These are phyloP conservation scores for Hypercompe scribonia DNA, from an alignment of 2,888 invertebrate species.

Conservation along the genomic window DNA sequence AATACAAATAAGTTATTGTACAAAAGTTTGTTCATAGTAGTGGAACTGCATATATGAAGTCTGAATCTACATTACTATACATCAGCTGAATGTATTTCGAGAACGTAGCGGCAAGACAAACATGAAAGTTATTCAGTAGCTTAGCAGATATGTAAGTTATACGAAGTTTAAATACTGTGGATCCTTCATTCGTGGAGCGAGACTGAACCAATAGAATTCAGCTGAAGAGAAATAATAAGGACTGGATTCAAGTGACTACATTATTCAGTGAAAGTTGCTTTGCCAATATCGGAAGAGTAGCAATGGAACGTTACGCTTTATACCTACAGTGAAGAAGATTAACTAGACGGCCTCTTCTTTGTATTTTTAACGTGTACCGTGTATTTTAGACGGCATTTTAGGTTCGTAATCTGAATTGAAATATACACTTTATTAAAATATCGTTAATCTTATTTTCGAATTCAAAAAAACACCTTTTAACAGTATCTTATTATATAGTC, in stretches of 20 bases:
- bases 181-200: conserved; percentile 11
- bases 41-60: conserved; percentile 7
- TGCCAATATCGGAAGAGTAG: background rate
- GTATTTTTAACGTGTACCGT: no score
- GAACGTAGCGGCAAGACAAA: conserved; percentile 40
- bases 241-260: background rate
- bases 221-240: background rate
- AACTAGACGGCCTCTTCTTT: no score
- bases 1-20: background rate
- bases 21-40: conserved; percentile 10
- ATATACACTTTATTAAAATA: no score
- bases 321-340: background rate
- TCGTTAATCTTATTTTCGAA: no score
- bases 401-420: no score
- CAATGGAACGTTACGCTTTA: background rate
- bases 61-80: conserved; percentile 38
- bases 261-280: background rate
- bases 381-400: no score
- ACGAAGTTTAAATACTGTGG: conserved; percentile 19
- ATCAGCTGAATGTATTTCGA: conserved; percentile 23
- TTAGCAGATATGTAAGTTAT: conserved; percentile 40
- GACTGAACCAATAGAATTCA: conserved; percentile 13
- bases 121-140: conserved; percentile 46
- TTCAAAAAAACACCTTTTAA: background rate
- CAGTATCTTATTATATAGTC: no score